These are phyloP conservation scores for Sphaerophoria taeniata DNA, from an alignment of 2,888 invertebrate species.

Conservation along the genomic window DNA sequence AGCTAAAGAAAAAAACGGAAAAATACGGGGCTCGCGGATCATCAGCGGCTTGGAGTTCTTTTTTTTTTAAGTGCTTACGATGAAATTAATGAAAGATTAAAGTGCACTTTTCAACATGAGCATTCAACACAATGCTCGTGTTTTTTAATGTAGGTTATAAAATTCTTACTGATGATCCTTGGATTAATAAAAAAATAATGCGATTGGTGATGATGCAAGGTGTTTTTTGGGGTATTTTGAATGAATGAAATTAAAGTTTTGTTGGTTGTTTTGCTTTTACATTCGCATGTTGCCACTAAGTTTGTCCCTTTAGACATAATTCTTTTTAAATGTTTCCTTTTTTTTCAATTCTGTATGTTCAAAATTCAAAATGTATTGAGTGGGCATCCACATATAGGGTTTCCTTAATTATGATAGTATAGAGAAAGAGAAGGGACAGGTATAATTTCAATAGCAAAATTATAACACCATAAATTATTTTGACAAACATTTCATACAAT, in stretches of 20 bases:
- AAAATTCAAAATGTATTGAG: no score
- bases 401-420: no score
- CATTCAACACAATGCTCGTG: constrained; percentile 27
- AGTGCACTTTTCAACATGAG: constrained; percentile 28
- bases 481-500: no score
- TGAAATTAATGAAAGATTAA: constrained; percentile 38
- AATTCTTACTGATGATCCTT: neutral
- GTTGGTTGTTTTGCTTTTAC: neutral
- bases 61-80: neutral
- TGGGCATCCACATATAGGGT: no score
- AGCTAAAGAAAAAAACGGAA: neutral
- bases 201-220: constrained; percentile 26
- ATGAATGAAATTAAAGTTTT: neutral
- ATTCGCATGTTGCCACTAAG: neutral
- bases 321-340: no score
- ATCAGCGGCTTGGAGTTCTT: constrained; percentile 21
- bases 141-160: constrained; percentile 19
- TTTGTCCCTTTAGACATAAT: neutral
- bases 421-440: no score
- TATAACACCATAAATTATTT: no score
- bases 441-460: no score
- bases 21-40: constrained; percentile 12
- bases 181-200: neutral
- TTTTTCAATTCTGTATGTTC: no score
- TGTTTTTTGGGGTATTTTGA: constrained; percentile 6